Evolutionary conservation across 2,113 vertebrate genomes (phyloP).

Genomic region (Callipepla californica): DNA sequence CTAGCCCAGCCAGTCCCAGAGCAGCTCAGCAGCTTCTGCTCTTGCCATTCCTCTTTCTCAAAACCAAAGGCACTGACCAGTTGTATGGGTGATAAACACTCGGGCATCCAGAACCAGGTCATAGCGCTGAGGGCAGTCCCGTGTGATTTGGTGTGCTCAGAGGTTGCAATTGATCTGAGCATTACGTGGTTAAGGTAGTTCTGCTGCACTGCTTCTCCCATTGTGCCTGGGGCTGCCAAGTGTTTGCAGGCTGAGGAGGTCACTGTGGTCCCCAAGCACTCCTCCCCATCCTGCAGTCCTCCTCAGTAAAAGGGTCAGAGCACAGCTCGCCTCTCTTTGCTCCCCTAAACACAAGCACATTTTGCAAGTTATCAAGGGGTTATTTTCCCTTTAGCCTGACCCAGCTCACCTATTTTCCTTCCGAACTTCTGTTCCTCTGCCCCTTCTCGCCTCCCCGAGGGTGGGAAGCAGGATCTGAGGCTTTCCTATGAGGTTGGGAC

Average conservation of each 20-base stretch:
- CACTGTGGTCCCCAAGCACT: not conserved
- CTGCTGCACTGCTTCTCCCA: not conserved
- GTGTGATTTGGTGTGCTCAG: not conserved
- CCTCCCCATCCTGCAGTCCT: not conserved
- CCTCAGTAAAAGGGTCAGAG: not conserved
- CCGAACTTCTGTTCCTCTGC: not conserved
- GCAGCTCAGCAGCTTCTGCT: not conserved
- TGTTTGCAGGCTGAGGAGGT: not conserved
- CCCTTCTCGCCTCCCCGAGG: not conserved
- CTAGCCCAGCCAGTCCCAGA: not conserved
- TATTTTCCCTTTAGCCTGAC: not conserved
- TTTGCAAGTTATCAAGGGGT: not conserved
- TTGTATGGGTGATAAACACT: fast-evolving
- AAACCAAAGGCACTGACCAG: not conserved
- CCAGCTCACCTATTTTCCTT: not conserved
- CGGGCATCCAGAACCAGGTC: not conserved
- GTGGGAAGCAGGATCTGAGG: not conserved
- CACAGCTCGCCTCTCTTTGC: not conserved
- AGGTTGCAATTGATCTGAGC: not conserved
- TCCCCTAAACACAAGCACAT: not conserved
- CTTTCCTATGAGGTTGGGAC: not conserved
- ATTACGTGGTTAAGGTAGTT: not conserved
- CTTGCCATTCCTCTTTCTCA: not conserved
- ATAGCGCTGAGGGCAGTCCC: not conserved
- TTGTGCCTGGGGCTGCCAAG: not conserved